These are phyloP conservation scores for Malthinus seriepunctatus DNA, from an alignment of 2,888 invertebrate species.

Conservation along the genomic window DNA sequence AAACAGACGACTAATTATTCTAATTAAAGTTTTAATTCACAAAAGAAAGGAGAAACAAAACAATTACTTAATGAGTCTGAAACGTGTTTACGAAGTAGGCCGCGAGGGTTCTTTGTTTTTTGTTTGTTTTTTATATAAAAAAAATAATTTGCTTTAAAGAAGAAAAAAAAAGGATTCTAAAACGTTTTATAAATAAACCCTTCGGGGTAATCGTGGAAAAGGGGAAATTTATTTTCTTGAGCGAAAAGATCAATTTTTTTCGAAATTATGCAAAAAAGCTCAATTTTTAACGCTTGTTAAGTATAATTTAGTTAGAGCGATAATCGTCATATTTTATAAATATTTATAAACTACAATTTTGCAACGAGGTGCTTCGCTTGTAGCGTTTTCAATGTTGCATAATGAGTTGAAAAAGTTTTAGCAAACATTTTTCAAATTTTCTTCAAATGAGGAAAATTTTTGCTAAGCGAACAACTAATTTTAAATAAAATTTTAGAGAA, in stretches of 20 bases:
- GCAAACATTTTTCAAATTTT: conserved; percentile 24
- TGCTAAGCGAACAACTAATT: background rate
- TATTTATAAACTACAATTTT: conserved; percentile 25
- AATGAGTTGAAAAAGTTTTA: conserved; percentile 29
- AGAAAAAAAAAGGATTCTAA: conserved; percentile 23
- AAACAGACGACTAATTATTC: conserved; percentile 38
- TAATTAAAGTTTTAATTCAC: conserved; percentile 38
- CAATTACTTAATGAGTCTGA: conserved; percentile 36
- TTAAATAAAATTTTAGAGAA: too few relatives aligned
- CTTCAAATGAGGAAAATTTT: background rate
- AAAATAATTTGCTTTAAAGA: conserved; percentile 7
- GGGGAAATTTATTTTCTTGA: conserved; percentile 15
- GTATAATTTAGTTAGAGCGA: conserved; percentile 19
- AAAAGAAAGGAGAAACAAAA: conserved; percentile 35
- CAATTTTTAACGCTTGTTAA: conserved; percentile 15
- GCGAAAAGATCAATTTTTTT: background rate
- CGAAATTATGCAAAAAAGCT: background rate
- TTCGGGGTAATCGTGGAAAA: conserved; percentile 12
- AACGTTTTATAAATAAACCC: conserved; percentile 26
- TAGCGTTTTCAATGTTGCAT: conserved; percentile 25
- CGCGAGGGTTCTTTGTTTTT: conserved; percentile 25
- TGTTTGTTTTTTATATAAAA: too few relatives aligned
- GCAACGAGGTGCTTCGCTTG: conserved; percentile 22
- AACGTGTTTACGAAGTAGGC: conserved; percentile 30
- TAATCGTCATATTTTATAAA: conserved; percentile 30